phyloP scores from a whole-genome alignment of 2,113 vertebrate species.

The Microtus montanus region DNA sequence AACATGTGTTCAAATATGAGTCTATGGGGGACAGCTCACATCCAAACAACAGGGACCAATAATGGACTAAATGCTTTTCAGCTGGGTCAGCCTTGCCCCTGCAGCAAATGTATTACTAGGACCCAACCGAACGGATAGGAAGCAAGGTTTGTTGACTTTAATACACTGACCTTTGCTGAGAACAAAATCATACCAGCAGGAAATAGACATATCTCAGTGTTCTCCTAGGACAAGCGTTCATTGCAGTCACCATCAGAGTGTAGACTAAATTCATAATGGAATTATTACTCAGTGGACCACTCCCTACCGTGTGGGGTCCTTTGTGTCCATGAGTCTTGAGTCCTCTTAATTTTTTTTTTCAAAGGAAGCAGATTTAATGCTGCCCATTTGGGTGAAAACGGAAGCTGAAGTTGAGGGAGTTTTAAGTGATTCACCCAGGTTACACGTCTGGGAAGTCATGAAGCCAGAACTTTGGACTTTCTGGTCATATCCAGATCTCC shows the following conservation, averaged over 20 bases:
- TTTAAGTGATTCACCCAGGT: background rate
- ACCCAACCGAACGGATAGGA: background rate
- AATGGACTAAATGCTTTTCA: slow-evolving; percentile 48
- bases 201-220: background rate
- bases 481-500: background rate
- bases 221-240: slow-evolving; percentile 29
- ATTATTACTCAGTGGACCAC: background rate
- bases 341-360: slow-evolving; percentile 19
- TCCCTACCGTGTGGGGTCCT: background rate
- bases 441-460: background rate
- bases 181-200: background rate
- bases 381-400: background rate
- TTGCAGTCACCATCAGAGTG: background rate
- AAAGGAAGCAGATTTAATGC: background rate
- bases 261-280: slow-evolving; percentile 11
- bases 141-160: background rate
- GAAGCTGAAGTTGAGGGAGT: background rate
- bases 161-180: background rate
- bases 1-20: background rate
- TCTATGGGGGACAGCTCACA: background rate
- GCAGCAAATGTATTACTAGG: background rate
- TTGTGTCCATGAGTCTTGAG: background rate
- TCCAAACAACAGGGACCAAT: background rate
- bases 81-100: background rate
- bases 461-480: background rate